phyloP scores from a whole-genome alignment of 2,113 vertebrate genomes.

The Catharus fuscescens region DNA sequence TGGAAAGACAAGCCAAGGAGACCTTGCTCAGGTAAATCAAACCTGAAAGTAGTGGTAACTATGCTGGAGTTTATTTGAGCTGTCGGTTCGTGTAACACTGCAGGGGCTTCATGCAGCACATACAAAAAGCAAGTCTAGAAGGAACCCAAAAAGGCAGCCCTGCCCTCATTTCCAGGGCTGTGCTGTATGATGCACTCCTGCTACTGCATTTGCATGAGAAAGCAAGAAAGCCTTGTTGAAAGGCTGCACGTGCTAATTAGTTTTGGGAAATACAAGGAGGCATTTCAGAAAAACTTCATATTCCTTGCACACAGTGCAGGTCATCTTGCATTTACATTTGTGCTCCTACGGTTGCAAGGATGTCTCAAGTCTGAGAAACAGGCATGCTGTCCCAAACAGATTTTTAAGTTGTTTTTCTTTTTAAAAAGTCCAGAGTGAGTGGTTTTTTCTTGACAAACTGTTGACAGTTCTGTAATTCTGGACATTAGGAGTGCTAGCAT shows the following conservation, averaged over 20 bases:
- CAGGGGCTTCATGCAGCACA: background rate
- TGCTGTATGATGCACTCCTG: background rate
- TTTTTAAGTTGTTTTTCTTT: background rate
- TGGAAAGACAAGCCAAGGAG: background rate
- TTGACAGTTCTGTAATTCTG: background rate
- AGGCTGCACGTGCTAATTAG: background rate
- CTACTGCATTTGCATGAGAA: background rate
- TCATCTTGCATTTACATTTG: background rate
- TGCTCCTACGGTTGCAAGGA: background rate
- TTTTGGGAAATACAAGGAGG: background rate
- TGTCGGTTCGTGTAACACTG: fast-evolving
- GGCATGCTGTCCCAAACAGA: background rate
- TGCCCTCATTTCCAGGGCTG: background rate
- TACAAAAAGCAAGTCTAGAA: background rate
- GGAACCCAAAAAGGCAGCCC: background rate
- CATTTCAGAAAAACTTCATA: background rate
- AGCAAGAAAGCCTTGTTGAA: background rate
- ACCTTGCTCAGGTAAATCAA: background rate
- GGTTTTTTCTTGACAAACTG: background rate
- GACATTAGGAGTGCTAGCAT: background rate
- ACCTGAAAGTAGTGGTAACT: background rate
- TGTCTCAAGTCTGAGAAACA: background rate
- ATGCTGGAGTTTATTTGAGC: background rate
- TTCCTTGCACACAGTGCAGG: background rate
- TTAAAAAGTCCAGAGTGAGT: background rate